A percentile compares a stretch with the other conserved stretches of the same genome.
phyloP scores from a whole-genome alignment of 2,797 vertebrate species.

The Falco concolor region DNA sequence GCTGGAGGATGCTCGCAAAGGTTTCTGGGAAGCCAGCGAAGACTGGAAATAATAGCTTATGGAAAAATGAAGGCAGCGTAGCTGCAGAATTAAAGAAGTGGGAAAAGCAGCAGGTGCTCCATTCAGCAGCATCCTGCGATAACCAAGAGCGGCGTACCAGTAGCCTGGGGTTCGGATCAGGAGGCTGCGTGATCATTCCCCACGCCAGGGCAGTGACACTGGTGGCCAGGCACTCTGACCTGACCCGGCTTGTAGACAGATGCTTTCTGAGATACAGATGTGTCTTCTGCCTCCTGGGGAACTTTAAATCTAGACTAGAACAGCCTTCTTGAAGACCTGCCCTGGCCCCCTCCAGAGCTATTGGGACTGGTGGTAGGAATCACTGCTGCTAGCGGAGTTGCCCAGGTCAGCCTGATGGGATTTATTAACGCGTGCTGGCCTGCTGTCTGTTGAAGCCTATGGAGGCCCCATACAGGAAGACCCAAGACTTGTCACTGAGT shows the following conservation, averaged over 20 bases:
- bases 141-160: fast-evolving
- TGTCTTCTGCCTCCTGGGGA: neutral
- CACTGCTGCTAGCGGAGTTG: neutral
- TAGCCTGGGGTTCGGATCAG: neutral
- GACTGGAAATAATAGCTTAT: neutral
- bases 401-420: neutral
- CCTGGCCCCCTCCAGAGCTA: neutral
- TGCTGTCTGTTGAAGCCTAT: neutral
- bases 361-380: neutral
- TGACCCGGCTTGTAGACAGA: neutral
- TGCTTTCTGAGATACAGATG: neutral
- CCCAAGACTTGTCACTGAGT: neutral
- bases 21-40: neutral
- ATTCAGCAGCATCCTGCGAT: neutral
- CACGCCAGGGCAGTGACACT: neutral
- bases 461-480: neutral
- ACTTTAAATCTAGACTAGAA: neutral
- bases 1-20: neutral
- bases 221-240: neutral
- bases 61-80: neutral
- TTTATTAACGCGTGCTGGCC: neutral
- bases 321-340: neutral
- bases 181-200: neutral
- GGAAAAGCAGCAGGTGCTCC: neutral
- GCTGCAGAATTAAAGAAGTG: neutral